Evolutionary conservation across 2,797 vertebrate species (phyloP), one percentile per base, ranked within the genome.

Genomic region (Gymnocypris eckloni): DNA sequence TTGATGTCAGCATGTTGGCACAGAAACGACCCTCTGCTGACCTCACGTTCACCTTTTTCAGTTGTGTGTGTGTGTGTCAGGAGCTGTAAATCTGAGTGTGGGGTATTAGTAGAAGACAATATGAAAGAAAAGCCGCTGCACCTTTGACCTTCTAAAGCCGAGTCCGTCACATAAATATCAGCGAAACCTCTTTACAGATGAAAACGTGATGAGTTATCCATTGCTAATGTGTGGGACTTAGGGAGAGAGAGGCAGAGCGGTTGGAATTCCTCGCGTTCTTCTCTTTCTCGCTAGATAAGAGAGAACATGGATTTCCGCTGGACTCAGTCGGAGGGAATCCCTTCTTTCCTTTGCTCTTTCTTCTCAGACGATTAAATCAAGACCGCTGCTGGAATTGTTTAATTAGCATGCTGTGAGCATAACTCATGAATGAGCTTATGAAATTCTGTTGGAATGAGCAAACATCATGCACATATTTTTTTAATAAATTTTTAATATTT

Each of bases 1-100:
- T 84, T 84, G 75, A 84, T 84, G 73, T 84, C 64, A 56, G n/a
- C 50, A 18, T 54, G 59, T 33, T 69, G 83, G 59, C 75, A 41
- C 18, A 18, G 37, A 78, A 70, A 70, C 4, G 11, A 56, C 45
- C 73, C 39, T 77, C 48, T 78, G 20, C 28, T 66, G 64, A 78
- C 37, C 59, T 69, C 39, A 6, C 12, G 50, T 18, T 82, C 11
- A 69, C 56, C 39, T 39, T 82, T 45, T 54, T 20, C 52, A 76
- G 5, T 10, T 86, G 9, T 77, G 61, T 79, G 28, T 28, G 28
- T 28, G 52, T 64, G 13, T 79, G 64, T 83, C 79, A 61, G 72
- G 43, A 75, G 75, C 50, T 61, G 86, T 79, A 78, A 82, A 83
- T 87, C 59, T 79, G 54, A 39, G 33, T 54, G 72, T 78, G 48